These are phyloP conservation scores for Hymenochirus boettgeri DNA, from an alignment of 2,113 vertebrate species.

Conservation along the genomic window DNA sequence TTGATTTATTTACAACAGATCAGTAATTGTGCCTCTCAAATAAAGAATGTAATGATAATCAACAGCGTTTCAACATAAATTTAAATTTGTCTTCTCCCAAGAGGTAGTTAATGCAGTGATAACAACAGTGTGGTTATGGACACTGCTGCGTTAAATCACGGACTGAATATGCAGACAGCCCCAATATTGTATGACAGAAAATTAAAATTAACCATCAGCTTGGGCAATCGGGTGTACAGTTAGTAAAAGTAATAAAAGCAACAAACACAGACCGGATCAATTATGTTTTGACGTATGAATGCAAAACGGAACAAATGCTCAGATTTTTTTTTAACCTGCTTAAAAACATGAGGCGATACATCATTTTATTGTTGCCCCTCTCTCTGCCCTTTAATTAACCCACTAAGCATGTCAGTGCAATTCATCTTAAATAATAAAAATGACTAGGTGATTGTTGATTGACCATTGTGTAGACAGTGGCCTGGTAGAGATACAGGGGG, in stretches of 20 bases:
- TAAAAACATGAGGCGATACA: conserved; percentile 46
- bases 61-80: conserved; percentile 83
- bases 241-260: conserved; percentile 80
- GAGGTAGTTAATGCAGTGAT: conserved; percentile 81
- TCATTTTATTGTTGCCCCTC: conserved; percentile 50
- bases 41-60: conserved; percentile 82
- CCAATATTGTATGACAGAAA: conserved; percentile 84
- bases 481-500: conserved; percentile 2
- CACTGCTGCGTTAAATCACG: conserved; percentile 74
- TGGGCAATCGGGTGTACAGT: conserved; percentile 74
- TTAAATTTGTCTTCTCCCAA: conserved; percentile 81
- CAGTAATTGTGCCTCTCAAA: conserved; percentile 83
- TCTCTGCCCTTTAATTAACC: conserved; percentile 48
- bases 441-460: conserved; percentile 16
- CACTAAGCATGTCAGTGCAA: conserved; percentile 35
- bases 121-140: conserved; percentile 76
- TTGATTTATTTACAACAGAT: conserved; percentile 85
- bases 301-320: conserved; percentile 65
- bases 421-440: conserved; percentile 31
- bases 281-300: conserved; percentile 70
- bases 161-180: conserved; percentile 78
- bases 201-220: conserved; percentile 82
- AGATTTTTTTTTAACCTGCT: conserved; percentile 59
- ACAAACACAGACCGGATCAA: conserved; percentile 70
- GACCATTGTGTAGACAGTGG: conserved; percentile 26